These are phyloP conservation scores for Limulus polyphemus DNA, from an alignment of 2,888 invertebrate genomes.

Conservation along the genomic window DNA sequence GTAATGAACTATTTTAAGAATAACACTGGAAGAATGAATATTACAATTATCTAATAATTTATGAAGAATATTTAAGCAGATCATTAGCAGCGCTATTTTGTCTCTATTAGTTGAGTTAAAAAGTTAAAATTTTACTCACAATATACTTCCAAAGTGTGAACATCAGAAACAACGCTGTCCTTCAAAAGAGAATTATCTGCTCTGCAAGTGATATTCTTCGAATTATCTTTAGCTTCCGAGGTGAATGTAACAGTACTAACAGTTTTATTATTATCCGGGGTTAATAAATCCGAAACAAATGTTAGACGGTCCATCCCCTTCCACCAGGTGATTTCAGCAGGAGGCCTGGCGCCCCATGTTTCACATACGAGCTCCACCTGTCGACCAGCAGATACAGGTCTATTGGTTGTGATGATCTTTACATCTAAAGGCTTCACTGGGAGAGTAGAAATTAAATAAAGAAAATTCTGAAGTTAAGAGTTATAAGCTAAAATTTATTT, in stretches of 20 bases:
- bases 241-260: slow-evolving; percentile 23
- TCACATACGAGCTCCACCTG: slow-evolving; percentile 70
- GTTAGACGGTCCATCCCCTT: slow-evolving; percentile 59
- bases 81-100: too few species aligned
- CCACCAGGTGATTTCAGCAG: slow-evolving; percentile 74
- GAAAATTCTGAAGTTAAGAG: too few species aligned
- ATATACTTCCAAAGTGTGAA: slow-evolving; percentile 23
- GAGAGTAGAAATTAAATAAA: slow-evolving; percentile 29
- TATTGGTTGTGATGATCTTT: slow-evolving; percentile 53
- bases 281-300: slow-evolving; percentile 35
- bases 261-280: slow-evolving; percentile 25
- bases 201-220: slow-evolving; percentile 42
- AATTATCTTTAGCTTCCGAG: slow-evolving; percentile 25
- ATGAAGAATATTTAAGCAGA: too few species aligned
- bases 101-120: too few species aligned
- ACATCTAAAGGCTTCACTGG: slow-evolving; percentile 67
- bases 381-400: slow-evolving; percentile 47
- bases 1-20: too few species aligned
- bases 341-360: slow-evolving; percentile 68
- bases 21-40: too few species aligned
- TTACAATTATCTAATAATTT: too few species aligned
- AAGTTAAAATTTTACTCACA: slow-evolving; percentile 20
- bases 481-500: too few species aligned
- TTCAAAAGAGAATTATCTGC: slow-evolving; percentile 27
- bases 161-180: slow-evolving; percentile 23